Evolutionary conservation across 2,888 invertebrate genomes (phyloP), one percentile per base, ranked within the genome.

Genomic region (Drosophila diplacantha): DNA sequence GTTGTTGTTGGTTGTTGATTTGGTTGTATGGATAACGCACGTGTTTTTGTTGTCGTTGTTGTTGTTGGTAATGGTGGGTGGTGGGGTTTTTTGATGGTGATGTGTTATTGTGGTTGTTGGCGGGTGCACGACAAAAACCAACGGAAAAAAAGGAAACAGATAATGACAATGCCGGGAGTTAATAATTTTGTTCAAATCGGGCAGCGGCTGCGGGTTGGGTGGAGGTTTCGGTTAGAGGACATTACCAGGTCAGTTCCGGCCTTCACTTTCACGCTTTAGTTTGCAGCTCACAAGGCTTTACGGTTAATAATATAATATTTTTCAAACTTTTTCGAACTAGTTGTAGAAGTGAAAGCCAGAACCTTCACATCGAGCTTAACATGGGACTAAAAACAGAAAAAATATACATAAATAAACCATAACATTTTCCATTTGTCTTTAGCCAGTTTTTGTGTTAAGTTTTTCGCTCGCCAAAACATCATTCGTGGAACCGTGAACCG

Each of bases 401-500:
- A 39, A 12, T 31, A 26, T 61, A 56, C n/a, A 22, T 8, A 43
- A 52, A 24, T 20, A 44, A 49, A 31, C 9, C 6, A 52, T 43
- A 52, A 18, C 34, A 59, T 53, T 62, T 49, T 46, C 35, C 52
- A 47, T 44, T 49, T 53, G 43, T 56, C 44, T 34, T 38, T 55
- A 60, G 47, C 26, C 49, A 61, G 38, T 53, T 55, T 57, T 58
- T 52, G 79, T 82, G 79, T 76, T 84, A 79, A 76, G 72, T 84
- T 79, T 80, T 84, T 83, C 84, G 78, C 80, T 82, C 83, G 68
- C 60, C 47, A 69, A 73, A 80, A 68, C 68, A 53, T 51, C 58
- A 49, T 41, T 56, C 49, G 31, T 51, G 35, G 53, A 54, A 54
- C 56, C 29, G 18, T 53, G 58, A 51, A 61, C 50, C 46, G 24